Evolutionary conservation across 2,888 invertebrate species (phyloP), one percentile per base, ranked within the genome.

Genomic region (Phymatocera aterrima): DNA sequence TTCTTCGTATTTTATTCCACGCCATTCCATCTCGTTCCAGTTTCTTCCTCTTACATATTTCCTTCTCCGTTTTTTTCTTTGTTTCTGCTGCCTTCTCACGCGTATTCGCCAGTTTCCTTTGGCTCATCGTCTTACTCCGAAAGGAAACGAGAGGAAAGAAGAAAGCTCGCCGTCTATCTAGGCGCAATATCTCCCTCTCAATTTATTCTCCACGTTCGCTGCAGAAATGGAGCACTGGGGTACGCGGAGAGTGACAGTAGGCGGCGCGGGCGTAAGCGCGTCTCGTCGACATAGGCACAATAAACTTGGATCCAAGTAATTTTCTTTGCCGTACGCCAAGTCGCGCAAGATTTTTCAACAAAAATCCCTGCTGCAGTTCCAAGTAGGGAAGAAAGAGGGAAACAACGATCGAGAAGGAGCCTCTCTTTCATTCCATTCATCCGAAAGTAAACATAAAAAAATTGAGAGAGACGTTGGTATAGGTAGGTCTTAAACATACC

Each of bases 241-340:
- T 61, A 31, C 18, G 37, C 34, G 46, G 18, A 24, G 65, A 77
- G 64, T 61, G 79, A 79, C 60, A 75, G 75, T 48, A 48, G 77
- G 64, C 60, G 10, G 64, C 18, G 75, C 54, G 34, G 46, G 24
- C 77, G 77, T 12, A 15, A 21, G 12, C 57, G 28, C 28, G 24
- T 79, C 79, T 64, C 79, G 77, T n/a, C n/a, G n/a, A n/a, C n/a
- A 40, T 80, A 77, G 81, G 81, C 81, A 81, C 83, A 81, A 82
- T 83, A 83, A 83, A 83, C 81, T 81, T 78, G 80, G 81, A 83
- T 83, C 80, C 81, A 80, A 83, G 81, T 83, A 80, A 83, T 83
- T 81, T 81, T 77, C 78, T 78, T 78, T 75, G 77, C 78, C 77
- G 60, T 61, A 78, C 43, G 5, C 10, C 12, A 6, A 24, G 10